Conservation (phyloP, 2,888 invertebrate species). For the Apeira syringaria region DNA sequence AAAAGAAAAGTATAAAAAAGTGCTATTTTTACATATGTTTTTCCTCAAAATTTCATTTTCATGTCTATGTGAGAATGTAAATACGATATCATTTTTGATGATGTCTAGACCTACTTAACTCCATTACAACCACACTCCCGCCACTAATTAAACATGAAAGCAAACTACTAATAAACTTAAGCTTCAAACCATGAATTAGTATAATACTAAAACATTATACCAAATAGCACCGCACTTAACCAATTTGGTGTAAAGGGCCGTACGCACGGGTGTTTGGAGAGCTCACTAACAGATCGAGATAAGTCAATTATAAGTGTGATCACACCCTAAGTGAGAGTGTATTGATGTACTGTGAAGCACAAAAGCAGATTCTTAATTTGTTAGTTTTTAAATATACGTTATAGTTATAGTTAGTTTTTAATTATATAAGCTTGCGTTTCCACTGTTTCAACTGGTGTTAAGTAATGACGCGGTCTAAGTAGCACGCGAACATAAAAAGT, state of each 20-base stretch:
- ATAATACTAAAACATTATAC: conserved; percentile 37
- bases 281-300: conserved; percentile 59
- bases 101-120: neutral
- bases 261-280: conserved; percentile 38
- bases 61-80: too few relatives aligned
- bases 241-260: conserved; percentile 53
- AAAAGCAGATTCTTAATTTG: too few relatives aligned
- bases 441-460: too few relatives aligned
- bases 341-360: conserved; percentile 32
- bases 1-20: too few relatives aligned
- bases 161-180: conserved; percentile 18
- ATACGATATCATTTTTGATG: too few relatives aligned
- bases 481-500: too few relatives aligned
- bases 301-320: conserved; percentile 74
- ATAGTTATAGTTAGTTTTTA: too few relatives aligned
- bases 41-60: too few relatives aligned
- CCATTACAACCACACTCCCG: conserved; percentile 3
- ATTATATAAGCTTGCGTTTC: too few relatives aligned
- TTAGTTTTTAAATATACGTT: too few relatives aligned
- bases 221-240: conserved; percentile 59
- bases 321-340: conserved; percentile 55
- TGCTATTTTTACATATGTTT: too few relatives aligned
- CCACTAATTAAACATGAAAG: conserved; percentile 16
- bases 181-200: conserved; percentile 35
- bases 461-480: too few relatives aligned